Evolutionary conservation across 2,888 invertebrate species (phyloP).

Genomic region (Keiferia lycopersicella): DNA sequence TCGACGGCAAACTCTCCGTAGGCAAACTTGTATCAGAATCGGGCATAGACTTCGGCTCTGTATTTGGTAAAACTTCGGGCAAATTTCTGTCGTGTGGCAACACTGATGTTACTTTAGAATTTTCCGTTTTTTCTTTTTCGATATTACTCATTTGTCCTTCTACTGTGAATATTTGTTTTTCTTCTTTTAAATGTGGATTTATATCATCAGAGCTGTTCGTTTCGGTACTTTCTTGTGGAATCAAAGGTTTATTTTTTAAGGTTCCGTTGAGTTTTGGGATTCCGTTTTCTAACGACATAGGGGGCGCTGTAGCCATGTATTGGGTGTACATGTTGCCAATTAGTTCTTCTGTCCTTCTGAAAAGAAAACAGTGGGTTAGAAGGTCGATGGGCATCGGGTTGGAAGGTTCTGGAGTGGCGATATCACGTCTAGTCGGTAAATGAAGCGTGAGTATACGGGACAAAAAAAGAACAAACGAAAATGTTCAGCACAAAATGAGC

Average conservation of each 20-base stretch:
- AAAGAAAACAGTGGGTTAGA: conserved; percentile 33
- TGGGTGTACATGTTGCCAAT: conserved; percentile 80
- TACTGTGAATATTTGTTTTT: conserved; percentile 64
- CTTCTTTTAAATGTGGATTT: conserved; percentile 54
- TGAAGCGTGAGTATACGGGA: too few relatives aligned
- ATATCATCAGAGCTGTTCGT: conserved; percentile 72
- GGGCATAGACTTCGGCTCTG: conserved; percentile 31
- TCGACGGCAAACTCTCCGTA: conserved; percentile 16
- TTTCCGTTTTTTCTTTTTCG: conserved; percentile 37
- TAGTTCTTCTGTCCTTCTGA: conserved; percentile 82
- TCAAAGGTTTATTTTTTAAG: conserved; percentile 51
- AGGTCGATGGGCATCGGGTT: too few relatives aligned
- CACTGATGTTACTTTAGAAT: conserved; percentile 33
- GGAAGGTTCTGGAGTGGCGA: too few relatives aligned
- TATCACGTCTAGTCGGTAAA: too few relatives aligned
- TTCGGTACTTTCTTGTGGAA: conserved; percentile 66
- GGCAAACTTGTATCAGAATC: conserved; percentile 26
- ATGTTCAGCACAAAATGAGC: too few relatives aligned
- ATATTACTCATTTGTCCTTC: conserved; percentile 65
- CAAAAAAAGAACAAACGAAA: too few relatives aligned
- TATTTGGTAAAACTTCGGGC: conserved; percentile 42
- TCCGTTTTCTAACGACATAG: conserved; percentile 57
- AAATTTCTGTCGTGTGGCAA: conserved; percentile 43
- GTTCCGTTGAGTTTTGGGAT: conserved; percentile 57
- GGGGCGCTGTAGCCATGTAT: conserved; percentile 74